phyloP scores from a whole-genome alignment of 2,888 invertebrate species.

The Falcaria lacertinaria region DNA sequence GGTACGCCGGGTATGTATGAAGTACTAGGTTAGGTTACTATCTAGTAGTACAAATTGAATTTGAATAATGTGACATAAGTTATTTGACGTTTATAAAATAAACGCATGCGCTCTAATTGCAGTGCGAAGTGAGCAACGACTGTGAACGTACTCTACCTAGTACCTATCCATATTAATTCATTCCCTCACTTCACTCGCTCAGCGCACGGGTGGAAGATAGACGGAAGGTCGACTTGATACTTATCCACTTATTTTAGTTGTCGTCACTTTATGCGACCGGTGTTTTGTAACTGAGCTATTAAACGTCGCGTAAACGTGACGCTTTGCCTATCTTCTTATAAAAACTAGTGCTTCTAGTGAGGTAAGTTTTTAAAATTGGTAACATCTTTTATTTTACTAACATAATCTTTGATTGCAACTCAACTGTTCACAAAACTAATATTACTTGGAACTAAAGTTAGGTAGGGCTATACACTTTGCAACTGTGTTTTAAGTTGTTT shows the following conservation, averaged over 20 bases:
- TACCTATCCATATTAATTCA: too few species aligned
- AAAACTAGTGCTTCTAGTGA: neutral
- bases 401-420: constrained; percentile 14
- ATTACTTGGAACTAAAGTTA: neutral
- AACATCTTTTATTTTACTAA: neutral
- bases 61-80: too few species aligned
- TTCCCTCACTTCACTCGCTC: neutral
- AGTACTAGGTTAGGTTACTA: too few species aligned
- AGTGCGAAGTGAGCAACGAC: constrained; percentile 50
- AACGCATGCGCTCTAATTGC: constrained; percentile 56
- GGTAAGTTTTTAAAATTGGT: neutral
- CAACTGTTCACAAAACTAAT: constrained; percentile 20
- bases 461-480: too few species aligned
- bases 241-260: constrained; percentile 13
- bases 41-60: too few species aligned
- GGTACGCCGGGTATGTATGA: too few species aligned
- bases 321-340: constrained; percentile 1
- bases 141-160: too few species aligned
- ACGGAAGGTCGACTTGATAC: too few species aligned
- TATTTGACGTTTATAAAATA: too few species aligned
- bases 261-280: constrained; percentile 22
- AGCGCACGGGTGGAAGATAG: neutral
- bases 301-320: constrained; percentile 9
- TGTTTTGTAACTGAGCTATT: constrained; percentile 16
- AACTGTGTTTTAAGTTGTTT: neutral